phyloP scores from a whole-genome alignment of 1,140 invertebrate species.

The Trachymyrmex septentrionalis region DNA sequence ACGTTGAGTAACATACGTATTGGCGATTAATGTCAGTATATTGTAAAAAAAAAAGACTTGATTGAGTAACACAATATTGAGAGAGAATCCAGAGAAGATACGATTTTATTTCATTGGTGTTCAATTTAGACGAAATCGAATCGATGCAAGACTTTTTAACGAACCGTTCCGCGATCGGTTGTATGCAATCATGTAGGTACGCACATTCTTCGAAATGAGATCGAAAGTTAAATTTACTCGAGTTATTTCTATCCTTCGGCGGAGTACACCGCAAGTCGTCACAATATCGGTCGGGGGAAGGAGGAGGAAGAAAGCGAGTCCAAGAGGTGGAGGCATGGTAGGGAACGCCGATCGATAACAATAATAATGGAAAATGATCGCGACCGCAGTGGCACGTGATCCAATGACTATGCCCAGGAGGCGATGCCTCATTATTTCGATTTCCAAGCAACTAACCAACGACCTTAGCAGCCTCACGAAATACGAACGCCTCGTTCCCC shows the following conservation, averaged over 20 bases:
- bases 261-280: constrained; percentile 71
- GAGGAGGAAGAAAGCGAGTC: constrained; percentile 31
- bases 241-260: constrained; percentile 72
- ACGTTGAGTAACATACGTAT: background rate
- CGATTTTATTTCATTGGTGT: constrained; percentile 14
- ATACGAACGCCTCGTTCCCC: constrained; percentile 71
- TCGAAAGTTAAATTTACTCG: constrained; percentile 76
- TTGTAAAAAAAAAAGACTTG: background rate
- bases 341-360: constrained; percentile 80
- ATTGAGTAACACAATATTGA: background rate
- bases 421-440: constrained; percentile 84
- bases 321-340: constrained; percentile 21
- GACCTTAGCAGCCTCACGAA: constrained; percentile 80
- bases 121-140: constrained; percentile 51
- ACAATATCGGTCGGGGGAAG: constrained; percentile 69
- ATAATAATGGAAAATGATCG: constrained; percentile 85
- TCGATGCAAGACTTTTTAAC: constrained; percentile 70
- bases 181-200: constrained; percentile 53
- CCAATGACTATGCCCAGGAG: constrained; percentile 83
- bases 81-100: background rate
- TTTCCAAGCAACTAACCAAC: constrained; percentile 83
- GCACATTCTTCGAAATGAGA: constrained; percentile 71
- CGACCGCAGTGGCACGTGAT: constrained; percentile 85
- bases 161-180: constrained; percentile 28
- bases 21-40: background rate